A percentile compares a stretch with the other conserved stretches of the same genome.
Conservation (phyloP, 1,140 invertebrate genomes). For the Lucilia cuprina region DNA sequence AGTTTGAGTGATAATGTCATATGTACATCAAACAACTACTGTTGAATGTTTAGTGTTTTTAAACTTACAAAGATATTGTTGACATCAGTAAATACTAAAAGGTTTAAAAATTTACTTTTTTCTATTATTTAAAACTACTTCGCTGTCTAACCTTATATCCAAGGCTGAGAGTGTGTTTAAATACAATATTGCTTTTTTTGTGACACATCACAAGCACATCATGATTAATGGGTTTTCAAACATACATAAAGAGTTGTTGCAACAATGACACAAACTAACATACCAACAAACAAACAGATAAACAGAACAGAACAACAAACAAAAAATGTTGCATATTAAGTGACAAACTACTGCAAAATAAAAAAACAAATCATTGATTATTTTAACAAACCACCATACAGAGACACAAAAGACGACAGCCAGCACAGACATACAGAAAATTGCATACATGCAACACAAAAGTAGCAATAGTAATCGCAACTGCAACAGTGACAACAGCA, state of each 20-base stretch:
- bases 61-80: no score
- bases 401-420: neutral
- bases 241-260: neutral
- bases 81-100: no score
- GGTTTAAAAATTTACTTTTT: no score
- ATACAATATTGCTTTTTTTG: neutral
- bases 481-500: neutral
- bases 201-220: neutral
- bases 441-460: neutral
- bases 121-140: no score
- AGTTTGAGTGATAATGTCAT: no score
- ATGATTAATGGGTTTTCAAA: constrained; percentile 17
- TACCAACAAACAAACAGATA: neutral
- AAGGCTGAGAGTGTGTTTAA: neutral
- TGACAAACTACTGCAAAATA: constrained; percentile 17
- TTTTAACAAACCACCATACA: neutral
- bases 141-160: no score
- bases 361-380: constrained; percentile 15
- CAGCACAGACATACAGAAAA: neutral
- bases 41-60: no score
- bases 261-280: neutral
- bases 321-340: constrained; percentile 14
- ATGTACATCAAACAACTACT: no score
- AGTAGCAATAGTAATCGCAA: neutral
- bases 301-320: neutral